These are phyloP conservation scores for Bovichtus diacanthus DNA, from an alignment of 2,797 vertebrate genomes.

Conservation along the genomic window DNA sequence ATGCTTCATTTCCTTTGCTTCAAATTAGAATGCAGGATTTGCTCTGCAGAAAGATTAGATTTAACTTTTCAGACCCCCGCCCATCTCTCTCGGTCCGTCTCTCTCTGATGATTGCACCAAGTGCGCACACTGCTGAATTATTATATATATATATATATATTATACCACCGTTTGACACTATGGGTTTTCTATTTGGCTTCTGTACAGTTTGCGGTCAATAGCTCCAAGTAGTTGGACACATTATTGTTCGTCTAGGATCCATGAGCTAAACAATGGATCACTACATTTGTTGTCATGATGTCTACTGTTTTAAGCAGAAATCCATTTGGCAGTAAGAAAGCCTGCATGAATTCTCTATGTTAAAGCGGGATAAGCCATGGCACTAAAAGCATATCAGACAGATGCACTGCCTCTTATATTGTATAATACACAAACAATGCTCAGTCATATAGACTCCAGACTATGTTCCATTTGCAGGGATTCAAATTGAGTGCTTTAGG, in stretches of 20 bases:
- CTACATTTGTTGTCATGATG: slow-evolving; percentile 8
- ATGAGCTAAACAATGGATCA: neutral
- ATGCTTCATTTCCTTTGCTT: slow-evolving; percentile 78
- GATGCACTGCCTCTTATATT: slow-evolving; percentile 12
- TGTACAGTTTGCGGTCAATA: neutral
- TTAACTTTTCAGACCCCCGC: slow-evolving; percentile 50
- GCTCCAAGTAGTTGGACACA: no score
- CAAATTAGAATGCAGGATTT: slow-evolving; percentile 76
- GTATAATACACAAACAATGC: slow-evolving; percentile 22
- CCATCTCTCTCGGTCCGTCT: slow-evolving; percentile 14
- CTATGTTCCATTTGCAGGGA: neutral
- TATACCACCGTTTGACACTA: neutral
- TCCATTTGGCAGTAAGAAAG: slow-evolving; percentile 36
- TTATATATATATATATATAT: no score
- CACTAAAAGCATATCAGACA: slow-evolving; percentile 43
- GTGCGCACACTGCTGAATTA: neutral
- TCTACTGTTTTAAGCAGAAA: slow-evolving; percentile 32
- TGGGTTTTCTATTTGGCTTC: neutral
- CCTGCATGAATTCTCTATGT: slow-evolving; percentile 2
- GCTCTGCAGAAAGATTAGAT: slow-evolving; percentile 60
- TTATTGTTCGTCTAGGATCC: rapidly evolving
- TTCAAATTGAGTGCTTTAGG: neutral
- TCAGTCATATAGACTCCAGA: neutral
- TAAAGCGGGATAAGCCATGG: slow-evolving; percentile 48
- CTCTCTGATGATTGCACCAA: slow-evolving; percentile 6